Percentiles rank a stretch among this genome's conserved stretches.
These are phyloP conservation scores for Scolanthus callimorphus DNA, from an alignment of 92 coral and sea anemone genomes.

Conservation along the genomic window DNA sequence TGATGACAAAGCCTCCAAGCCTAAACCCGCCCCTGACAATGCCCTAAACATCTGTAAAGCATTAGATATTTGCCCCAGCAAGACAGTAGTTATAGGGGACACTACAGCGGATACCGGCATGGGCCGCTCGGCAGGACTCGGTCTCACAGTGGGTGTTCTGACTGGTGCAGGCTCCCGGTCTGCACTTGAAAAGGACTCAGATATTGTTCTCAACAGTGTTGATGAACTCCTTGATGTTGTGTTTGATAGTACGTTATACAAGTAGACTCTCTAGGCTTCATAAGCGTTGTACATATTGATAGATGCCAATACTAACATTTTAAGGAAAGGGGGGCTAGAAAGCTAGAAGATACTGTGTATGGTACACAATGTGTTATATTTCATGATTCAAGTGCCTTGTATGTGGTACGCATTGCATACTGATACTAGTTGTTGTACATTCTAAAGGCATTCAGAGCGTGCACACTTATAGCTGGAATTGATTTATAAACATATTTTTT, in stretches of 20 bases:
- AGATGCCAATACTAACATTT: too few relatives aligned
- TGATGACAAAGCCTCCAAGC: conserved; percentile 71
- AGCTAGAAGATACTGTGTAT: too few relatives aligned
- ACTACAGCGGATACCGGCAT: conserved; percentile 88
- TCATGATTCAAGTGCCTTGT: too few relatives aligned
- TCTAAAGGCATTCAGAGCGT: too few relatives aligned
- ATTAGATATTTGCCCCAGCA: conserved; percentile 62
- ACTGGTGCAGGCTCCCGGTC: conserved; percentile 79
- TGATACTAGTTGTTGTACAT: too few relatives aligned
- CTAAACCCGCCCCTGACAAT: conserved; percentile 91
- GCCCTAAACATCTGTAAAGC: conserved; percentile 85
- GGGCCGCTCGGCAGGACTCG: conserved; percentile 91
- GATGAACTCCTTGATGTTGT: conserved; percentile 69
- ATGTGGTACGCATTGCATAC: too few relatives aligned
- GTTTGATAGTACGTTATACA: conserved; percentile 9
- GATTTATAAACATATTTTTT: too few relatives aligned
- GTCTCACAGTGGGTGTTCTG: conserved; percentile 84
- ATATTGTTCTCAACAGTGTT: conserved; percentile 70
- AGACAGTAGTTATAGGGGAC: conserved; percentile 86
- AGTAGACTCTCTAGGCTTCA: conserved; percentile 1
- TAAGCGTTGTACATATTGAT: too few relatives aligned
- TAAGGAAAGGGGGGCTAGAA: too few relatives aligned
- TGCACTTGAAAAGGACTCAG: conserved; percentile 79
- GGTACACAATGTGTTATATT: too few relatives aligned
- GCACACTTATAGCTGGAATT: too few relatives aligned